Percentiles rank a stretch among this genome's conserved stretches.
Evolutionary conservation across 2,888 invertebrate genomes (phyloP).

Genomic region (Agrochola lota): DNA sequence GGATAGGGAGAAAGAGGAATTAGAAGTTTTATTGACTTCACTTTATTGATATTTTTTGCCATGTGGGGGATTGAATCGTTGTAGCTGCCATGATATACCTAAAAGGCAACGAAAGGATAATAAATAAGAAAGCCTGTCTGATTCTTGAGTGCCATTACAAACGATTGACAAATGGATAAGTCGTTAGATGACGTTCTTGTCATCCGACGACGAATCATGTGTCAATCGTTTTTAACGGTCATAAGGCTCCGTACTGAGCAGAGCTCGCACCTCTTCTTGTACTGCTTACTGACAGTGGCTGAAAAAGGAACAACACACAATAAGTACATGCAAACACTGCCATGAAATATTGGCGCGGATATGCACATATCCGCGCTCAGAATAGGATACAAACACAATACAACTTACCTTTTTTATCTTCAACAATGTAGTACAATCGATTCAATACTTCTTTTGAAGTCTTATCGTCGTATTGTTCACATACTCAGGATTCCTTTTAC

Average conservation of each 20-base stretch:
- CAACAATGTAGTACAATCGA: constrained; percentile 33
- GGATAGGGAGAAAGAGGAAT: background rate
- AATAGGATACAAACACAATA: constrained; percentile 25
- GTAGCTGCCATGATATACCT: background rate
- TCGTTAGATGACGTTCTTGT: too few species aligned
- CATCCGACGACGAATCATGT: background rate
- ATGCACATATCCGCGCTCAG: constrained; percentile 13
- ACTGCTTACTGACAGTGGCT: background rate
- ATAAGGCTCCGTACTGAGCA: background rate
- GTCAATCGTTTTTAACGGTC: background rate
- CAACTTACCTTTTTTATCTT: constrained; percentile 43
- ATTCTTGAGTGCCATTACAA: background rate
- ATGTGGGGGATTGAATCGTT: background rate
- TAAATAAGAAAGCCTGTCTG: too few species aligned
- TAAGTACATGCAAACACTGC: background rate
- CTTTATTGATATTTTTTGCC: background rate
- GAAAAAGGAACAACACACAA: constrained; percentile 3
- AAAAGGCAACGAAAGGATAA: background rate
- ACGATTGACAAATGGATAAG: too few species aligned
- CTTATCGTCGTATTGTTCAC: constrained; percentile 42
- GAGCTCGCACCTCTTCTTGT: background rate
- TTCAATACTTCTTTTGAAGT: constrained; percentile 27
- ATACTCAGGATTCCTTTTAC: constrained; percentile 30
- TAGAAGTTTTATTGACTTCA: background rate
- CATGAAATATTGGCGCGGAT: constrained; percentile 25